Evolutionary conservation across 2,888 invertebrate genomes (phyloP).

Genomic region (Vesta saturnalis): DNA sequence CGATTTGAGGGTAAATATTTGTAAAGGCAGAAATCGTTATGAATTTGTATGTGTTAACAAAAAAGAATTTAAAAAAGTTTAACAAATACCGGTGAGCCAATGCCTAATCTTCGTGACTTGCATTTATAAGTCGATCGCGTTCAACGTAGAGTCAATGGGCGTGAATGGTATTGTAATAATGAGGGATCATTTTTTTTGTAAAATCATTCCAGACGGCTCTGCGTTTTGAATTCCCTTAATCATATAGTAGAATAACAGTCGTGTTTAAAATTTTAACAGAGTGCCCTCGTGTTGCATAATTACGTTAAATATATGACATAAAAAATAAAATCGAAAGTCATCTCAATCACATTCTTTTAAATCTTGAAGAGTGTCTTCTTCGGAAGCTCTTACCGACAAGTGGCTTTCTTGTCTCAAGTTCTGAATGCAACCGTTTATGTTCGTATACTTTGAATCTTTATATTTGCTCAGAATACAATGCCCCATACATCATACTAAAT

Average conservation of each 20-base stretch:
- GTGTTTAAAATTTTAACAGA: not conserved
- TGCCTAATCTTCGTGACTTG: conserved; percentile 38
- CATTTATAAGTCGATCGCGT: conserved; percentile 34
- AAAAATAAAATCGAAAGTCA: conserved; percentile 22
- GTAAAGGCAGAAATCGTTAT: conserved; percentile 31
- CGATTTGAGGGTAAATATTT: conserved; percentile 27
- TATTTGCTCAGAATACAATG: conserved; percentile 27
- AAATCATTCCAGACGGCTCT: conserved; percentile 33
- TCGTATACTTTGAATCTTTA: conserved; percentile 27
- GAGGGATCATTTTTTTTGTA: conserved; percentile 29
- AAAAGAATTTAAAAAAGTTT: conserved; percentile 32
- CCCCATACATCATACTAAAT: conserved; percentile 30
- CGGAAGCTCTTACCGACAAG: conserved; percentile 29
- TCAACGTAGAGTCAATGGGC: conserved; percentile 33
- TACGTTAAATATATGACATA: conserved; percentile 1
- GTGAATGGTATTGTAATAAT: conserved; percentile 34
- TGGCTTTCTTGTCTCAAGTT: conserved; percentile 30
- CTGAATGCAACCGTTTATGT: conserved; percentile 22
- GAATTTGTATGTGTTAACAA: conserved; percentile 25
- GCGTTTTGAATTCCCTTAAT: conserved; percentile 6
- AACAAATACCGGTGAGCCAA: conserved; percentile 33
- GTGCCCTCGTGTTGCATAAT: not conserved
- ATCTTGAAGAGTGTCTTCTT: conserved; percentile 25
- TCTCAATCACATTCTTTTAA: conserved; percentile 21
- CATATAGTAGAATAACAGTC: not conserved